Evolutionary conservation across 2,888 invertebrate genomes (phyloP), one percentile per base, ranked within the genome.

Genomic region (Chamaedrilus cognettii): DNA sequence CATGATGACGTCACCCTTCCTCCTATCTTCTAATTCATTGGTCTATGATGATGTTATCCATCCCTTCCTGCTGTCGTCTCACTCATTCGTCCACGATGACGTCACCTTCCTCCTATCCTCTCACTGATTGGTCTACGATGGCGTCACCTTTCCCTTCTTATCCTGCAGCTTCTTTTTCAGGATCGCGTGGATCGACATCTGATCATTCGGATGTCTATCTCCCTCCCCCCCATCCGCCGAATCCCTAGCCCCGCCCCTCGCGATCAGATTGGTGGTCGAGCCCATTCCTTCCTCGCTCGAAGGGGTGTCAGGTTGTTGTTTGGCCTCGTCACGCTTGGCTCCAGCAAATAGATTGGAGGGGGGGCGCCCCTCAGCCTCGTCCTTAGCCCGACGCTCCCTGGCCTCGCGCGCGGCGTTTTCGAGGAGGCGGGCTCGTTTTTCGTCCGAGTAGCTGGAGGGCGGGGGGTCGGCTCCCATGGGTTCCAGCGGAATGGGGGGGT

Each of bases 111-210:
- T n/a, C n/a, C n/a, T n/a, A n/a, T n/a, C n/a, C n/a, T n/a, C n/a
- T n/a, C n/a, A n/a, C n/a, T n/a, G n/a, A n/a, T n/a, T 33, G 49
- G 64, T 67, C 56, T 67, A 67, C 56, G 64, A 67, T 11, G 66
- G 63, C 11, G 42, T 52, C n/a, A n/a, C n/a, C n/a, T n/a, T n/a
- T n/a, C n/a, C n/a, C 42, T 64, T 67, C 59, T 68, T 65, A 28
- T 68, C 56, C 28, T 35, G 58, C 66, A 69, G 56, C 49, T 69
- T 69, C 42, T 55, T 49, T 32, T 65, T 67, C 26, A 70, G 64
- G n/a, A 70, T 70, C 30, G 67, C 70, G 11, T 64, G 51, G 52
- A 69, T 69, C 30, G 69, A 64, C 66, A 67, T 66, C 7, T 26
- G 26, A 3, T 60, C 31, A 34, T 42, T 35, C 52, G 26, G 32